Base-by-base conservation (phyloP, 37 sponge, comb jelly and placozoan species). In the Lycopodina hypogea region DNA sequence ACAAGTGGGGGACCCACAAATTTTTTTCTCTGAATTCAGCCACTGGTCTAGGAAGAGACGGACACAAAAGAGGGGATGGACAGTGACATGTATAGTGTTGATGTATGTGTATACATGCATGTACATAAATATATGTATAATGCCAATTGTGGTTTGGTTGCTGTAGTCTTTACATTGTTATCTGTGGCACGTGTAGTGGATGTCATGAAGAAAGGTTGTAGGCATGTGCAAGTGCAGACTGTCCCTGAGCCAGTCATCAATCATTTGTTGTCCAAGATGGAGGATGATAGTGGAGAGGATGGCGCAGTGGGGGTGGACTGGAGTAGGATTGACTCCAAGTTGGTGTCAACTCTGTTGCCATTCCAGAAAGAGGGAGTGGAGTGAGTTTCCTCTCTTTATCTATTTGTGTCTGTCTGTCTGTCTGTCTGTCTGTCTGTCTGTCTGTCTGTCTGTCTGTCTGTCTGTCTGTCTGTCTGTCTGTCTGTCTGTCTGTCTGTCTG, bases 351-450 rank as follows among this genome's bases (percentile, higher is more conserved):
- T 24, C 81, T 93, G 40, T 89, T 93, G 93, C 78, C 78, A 37
- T 93, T 93, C 72, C 94, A 93, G 64, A 90, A 41, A 75, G 88
- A 93, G 76, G 94, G 90, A 76, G 84, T 93, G 2, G 85, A 86
- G 93, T 91, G 64, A 83, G 92, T 45, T 45, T 9, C 48, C 48
- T 12, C 48, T 4, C n/a, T n/a, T n/a, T n/a, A n/a, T n/a, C n/a
- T n/a, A n/a, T n/a, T n/a, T n/a, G n/a, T 56, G 76, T 56, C 51
- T 75, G 76, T 74, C 48, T 53, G 61, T 45, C 57, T 75, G 60
- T 75, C 51, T 72, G 72, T 72, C 38, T 72, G 72, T 72, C 38
- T 72, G 72, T 72, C 38, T 72, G 72, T 72, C 38, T 72, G 72
- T 72, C 38, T 72, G 72, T 72, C 38, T 72, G 72, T 72, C 38